Base-by-base conservation (phyloP, 1,140 invertebrate genomes). In the Scaptomyza pallida region DNA sequence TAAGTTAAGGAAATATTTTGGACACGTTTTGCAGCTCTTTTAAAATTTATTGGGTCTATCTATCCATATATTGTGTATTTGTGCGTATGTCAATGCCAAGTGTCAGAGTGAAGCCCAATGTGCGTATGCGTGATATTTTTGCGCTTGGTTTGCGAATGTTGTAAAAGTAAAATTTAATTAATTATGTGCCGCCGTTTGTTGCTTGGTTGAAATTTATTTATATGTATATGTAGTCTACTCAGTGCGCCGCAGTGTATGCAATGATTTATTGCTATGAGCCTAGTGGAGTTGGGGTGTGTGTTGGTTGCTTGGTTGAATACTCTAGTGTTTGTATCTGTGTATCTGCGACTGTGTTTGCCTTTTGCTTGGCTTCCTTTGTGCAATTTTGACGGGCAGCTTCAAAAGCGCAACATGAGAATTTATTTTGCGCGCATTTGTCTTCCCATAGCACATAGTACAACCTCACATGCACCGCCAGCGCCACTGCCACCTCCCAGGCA, bases 401-500 rank as follows among this genome's bases (percentile, higher is more conserved):
- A 86, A 86, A 85, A 85, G 82, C 81, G 81, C 82, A 85, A 85
- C 82, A 85, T 72, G 78, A 82, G 82, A 82, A 86, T 86, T 86
- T 86, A 86, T 86, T 88, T 86, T 52, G 51, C 78, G 80, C 78
- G 73, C 82, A 88, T 88, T 88, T 88, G 78, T 88, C 83, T 88
- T 88, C 59, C 52, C 72, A 26, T 51, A 44, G 19, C 64, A 26
- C 23, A 43, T 51, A 44, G 17, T 59, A 30, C 26, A 43, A 35
- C 59, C 78, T 57, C 71, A 67, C 62, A 54, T 63, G 68, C 76
- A 73, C 64, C 45, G n/a, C n/a, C n/a, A n/a, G n/a, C 69, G 45
- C 26, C 8, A 9, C 33, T 8, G 12, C 12, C 47, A 62, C 50
- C 12, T 65, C 56, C n/a, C n/a, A n/a, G n/a, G 5, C 48, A 47